phyloP scores from a whole-genome alignment of 2,797 vertebrate genomes.

The Poecilia gillii region DNA sequence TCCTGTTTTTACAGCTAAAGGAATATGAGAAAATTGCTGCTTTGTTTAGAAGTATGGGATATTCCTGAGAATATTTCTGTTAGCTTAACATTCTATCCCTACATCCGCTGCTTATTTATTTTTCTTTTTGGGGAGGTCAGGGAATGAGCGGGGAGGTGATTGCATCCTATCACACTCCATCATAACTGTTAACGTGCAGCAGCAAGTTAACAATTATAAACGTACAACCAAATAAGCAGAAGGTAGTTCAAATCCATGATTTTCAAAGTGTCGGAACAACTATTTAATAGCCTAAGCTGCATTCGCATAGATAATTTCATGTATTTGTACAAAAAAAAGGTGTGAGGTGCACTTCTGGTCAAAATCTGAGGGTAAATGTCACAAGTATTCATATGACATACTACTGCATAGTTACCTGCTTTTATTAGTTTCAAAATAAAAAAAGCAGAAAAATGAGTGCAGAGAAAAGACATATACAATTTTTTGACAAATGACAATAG shows the following conservation, averaged over 20 bases:
- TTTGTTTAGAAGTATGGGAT: neutral
- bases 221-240: neutral
- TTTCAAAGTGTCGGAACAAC: neutral
- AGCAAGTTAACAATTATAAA: neutral
- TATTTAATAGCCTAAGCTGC: neutral
- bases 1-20: neutral
- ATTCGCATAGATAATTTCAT: neutral
- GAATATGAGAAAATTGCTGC: neutral
- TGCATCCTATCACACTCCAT: no score
- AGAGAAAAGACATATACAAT: no score
- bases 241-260: neutral
- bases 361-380: no score
- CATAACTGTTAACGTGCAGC: neutral
- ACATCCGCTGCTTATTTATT: neutral
- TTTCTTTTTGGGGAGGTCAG: no score
- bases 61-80: neutral
- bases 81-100: neutral
- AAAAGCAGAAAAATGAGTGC: no score
- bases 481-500: no score
- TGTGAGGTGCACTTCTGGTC: neutral
- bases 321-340: neutral
- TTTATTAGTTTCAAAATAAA: no score
- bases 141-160: no score
- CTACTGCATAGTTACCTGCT: no score
- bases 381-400: no score